A percentile compares a stretch with the other conserved stretches of the same genome.
Evolutionary conservation across 2,888 invertebrate species (phyloP).

Genomic region (Acleris sparsana): DNA sequence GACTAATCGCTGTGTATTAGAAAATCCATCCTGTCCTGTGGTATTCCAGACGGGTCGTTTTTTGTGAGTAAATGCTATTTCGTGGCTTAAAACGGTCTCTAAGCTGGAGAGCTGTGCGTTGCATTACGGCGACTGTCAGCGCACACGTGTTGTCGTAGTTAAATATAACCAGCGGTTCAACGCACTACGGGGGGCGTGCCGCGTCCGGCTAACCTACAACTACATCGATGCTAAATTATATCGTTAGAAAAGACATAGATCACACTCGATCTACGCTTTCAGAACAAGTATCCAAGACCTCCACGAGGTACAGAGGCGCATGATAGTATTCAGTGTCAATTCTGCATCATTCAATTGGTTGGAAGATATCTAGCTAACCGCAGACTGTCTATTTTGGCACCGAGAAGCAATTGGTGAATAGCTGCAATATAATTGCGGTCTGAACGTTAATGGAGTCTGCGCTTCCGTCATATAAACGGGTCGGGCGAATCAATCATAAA

Average conservation of each 20-base stretch:
- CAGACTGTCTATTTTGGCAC: conserved; percentile 27
- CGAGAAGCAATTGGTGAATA: conserved; percentile 35
- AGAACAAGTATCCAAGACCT: background rate
- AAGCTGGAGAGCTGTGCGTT: conserved; percentile 65
- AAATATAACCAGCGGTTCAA: conserved; percentile 81
- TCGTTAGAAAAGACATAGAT: conserved; percentile 3
- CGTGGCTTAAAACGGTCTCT: conserved; percentile 54
- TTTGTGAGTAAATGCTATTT: conserved; percentile 3
- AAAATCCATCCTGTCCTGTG: background rate
- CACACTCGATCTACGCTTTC: background rate
- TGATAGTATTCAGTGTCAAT: conserved; percentile 5
- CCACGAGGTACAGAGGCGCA: too few species aligned
- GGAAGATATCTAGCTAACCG: conserved; percentile 17
- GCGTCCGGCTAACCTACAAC: conserved; percentile 73
- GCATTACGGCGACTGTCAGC: conserved; percentile 49
- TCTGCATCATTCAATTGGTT: background rate
- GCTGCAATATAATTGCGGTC: conserved; percentile 40
- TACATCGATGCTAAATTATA: conserved; percentile 44
- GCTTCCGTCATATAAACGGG: conserved; percentile 52
- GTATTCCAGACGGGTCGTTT: background rate
- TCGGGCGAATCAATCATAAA: conserved; percentile 51
- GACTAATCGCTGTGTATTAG: background rate
- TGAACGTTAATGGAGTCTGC: conserved; percentile 39
- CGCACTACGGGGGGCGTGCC: conserved; percentile 66
- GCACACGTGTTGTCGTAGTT: conserved; percentile 78